Evolutionary conservation across 2,797 vertebrate species (phyloP).

Genomic region (Enteromius argenteus): DNA sequence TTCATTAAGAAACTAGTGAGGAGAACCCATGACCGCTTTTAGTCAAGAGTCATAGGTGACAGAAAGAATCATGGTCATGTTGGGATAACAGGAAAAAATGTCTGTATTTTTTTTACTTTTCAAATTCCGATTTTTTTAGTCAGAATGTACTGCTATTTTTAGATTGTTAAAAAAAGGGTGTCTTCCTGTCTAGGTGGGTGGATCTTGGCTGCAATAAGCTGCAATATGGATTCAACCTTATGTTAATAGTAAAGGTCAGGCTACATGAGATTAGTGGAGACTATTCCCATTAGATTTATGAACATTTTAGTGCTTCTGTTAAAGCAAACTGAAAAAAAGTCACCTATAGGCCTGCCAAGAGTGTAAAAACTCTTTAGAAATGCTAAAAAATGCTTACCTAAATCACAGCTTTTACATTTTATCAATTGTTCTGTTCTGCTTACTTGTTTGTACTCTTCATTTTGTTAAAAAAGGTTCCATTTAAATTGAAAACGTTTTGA

Average conservation of each 20-base stretch:
- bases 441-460: background rate
- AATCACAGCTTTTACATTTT: background rate
- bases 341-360: background rate
- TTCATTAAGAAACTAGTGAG: constrained; percentile 65
- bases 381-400: background rate
- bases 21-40: constrained; percentile 51
- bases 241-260: background rate
- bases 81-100: background rate
- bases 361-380: background rate
- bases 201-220: constrained; percentile 7
- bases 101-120: background rate
- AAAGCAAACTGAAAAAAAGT: background rate
- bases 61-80: constrained; percentile 1
- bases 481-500: background rate
- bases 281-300: background rate
- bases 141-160: background rate
- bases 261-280: background rate
- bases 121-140: background rate
- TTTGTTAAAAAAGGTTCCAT: background rate
- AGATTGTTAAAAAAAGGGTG: background rate
- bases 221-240: constrained; percentile 12
- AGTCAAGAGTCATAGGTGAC: constrained; percentile 23
- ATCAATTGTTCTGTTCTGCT: background rate
- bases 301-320: background rate
- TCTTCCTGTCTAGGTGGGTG: background rate